phyloP scores from a whole-genome alignment of 1,140 invertebrate species.

The Leptinotarsa texana region DNA sequence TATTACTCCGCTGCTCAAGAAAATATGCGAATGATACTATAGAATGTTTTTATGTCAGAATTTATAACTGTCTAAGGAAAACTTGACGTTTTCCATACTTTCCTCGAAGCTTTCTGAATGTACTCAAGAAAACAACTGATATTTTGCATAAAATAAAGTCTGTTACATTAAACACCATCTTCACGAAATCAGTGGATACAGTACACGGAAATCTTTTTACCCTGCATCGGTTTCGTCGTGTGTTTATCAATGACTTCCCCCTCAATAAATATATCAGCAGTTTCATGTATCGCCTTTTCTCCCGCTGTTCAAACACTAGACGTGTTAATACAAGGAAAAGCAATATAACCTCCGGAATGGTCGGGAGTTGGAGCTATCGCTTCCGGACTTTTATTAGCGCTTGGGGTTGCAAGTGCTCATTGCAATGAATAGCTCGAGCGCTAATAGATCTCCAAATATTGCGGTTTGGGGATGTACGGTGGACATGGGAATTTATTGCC shows the following conservation, averaged over 20 bases:
- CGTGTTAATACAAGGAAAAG: slow-evolving; percentile 28
- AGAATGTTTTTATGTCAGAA: no score
- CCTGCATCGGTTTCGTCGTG: neutral
- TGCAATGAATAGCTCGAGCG: slow-evolving; percentile 17
- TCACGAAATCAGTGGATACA: no score
- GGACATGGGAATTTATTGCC: neutral
- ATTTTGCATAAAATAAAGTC: no score
- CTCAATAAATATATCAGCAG: slow-evolving; percentile 23
- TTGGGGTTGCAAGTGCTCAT: neutral
- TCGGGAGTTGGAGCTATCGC: neutral
- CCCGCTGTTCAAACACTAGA: slow-evolving; percentile 25
- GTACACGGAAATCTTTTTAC: no score
- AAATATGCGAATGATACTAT: no score
- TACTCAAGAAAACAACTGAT: no score
- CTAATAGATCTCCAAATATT: slow-evolving; percentile 23
- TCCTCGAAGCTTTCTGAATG: no score
- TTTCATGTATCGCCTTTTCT: slow-evolving; percentile 20
- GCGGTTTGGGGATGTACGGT: slow-evolving; percentile 7
- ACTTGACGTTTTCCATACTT: no score
- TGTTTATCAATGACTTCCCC: neutral
- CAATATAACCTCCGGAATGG: slow-evolving; percentile 13
- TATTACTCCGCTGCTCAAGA: no score
- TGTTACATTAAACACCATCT: no score
- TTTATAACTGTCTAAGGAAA: no score
- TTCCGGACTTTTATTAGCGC: slow-evolving; percentile 12